These are phyloP conservation scores for Enteromius paludinosus DNA, from an alignment of 2,797 vertebrate species.

Conservation along the genomic window DNA sequence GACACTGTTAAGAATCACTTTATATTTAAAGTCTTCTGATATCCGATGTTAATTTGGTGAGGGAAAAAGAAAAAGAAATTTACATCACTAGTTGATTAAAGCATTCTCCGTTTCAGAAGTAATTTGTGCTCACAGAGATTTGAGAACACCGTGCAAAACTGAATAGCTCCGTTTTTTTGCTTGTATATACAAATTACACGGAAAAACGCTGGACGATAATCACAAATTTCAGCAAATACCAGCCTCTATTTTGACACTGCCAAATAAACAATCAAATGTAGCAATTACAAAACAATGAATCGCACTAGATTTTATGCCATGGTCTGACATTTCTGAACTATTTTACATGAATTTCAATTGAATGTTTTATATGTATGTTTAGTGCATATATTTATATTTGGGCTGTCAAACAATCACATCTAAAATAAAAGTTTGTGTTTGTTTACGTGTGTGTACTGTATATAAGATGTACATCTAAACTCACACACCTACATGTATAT, in stretches of 20 bases:
- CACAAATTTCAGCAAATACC: neutral
- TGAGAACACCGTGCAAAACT: neutral
- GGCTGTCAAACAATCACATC: too few species aligned
- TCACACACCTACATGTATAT: too few species aligned
- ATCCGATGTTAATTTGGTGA: neutral
- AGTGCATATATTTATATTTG: too few species aligned
- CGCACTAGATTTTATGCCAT: neutral
- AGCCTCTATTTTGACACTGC: neutral
- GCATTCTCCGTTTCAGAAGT: neutral
- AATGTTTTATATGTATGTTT: too few species aligned
- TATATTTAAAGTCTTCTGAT: neutral
- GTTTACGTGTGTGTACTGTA: too few species aligned
- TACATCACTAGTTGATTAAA: neutral
- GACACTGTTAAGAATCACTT: too few species aligned
- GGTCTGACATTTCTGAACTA: neutral
- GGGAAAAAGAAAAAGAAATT: neutral
- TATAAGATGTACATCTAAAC: too few species aligned
- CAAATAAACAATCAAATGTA: neutral
- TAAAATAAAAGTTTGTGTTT: too few species aligned
- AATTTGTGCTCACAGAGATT: neutral
- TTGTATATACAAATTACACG: neutral
- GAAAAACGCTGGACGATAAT: neutral
- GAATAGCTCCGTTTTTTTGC: neutral
- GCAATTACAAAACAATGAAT: neutral
- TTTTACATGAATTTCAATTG: too few species aligned